Evolutionary conservation across 2,113 vertebrate genomes (phyloP).

Genomic region (Lampris incognitus): DNA sequence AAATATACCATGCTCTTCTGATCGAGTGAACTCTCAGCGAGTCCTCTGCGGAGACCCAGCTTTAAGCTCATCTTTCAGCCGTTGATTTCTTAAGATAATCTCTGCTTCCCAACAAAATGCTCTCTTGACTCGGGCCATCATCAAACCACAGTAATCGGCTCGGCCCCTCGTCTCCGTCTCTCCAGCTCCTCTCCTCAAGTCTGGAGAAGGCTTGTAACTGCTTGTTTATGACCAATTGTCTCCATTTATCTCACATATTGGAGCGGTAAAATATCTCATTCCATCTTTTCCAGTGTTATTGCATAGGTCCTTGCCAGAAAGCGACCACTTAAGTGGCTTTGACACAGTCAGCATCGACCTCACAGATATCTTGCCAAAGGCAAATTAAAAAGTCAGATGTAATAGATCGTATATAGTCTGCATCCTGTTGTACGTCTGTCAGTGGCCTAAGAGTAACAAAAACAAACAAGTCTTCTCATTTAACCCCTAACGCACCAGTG

Average conservation of each 20-base stretch:
- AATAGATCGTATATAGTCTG: constrained; percentile 60
- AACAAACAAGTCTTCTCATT: constrained; percentile 35
- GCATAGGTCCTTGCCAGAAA: constrained; percentile 44
- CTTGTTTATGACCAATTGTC: constrained; percentile 23
- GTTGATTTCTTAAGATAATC: constrained; percentile 8
- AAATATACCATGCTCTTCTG: not conserved
- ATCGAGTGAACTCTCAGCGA: not conserved
- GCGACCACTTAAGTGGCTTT: constrained; percentile 33
- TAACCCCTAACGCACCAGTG: constrained; percentile 40
- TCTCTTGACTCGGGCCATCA: constrained; percentile 10
- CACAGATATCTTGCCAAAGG: constrained; percentile 63
- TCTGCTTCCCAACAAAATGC: constrained; percentile 15
- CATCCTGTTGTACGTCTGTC: constrained; percentile 44
- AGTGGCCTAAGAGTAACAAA: constrained; percentile 35
- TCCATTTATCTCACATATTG: constrained; percentile 55
- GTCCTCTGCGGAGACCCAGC: not conserved
- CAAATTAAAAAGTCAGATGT: constrained; percentile 59
- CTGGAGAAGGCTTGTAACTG: constrained; percentile 28
- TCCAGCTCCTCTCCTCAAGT: constrained; percentile 26
- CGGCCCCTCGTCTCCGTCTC: not conserved
- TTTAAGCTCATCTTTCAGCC: constrained; percentile 26
- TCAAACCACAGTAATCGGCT: not conserved
- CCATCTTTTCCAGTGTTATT: constrained; percentile 42
- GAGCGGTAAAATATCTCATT: constrained; percentile 58
- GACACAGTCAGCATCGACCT: constrained; percentile 55